Evolutionary conservation across 2,797 vertebrate species (phyloP), one percentile per base, ranked within the genome.

Genomic region (Mastacembelus armatus): DNA sequence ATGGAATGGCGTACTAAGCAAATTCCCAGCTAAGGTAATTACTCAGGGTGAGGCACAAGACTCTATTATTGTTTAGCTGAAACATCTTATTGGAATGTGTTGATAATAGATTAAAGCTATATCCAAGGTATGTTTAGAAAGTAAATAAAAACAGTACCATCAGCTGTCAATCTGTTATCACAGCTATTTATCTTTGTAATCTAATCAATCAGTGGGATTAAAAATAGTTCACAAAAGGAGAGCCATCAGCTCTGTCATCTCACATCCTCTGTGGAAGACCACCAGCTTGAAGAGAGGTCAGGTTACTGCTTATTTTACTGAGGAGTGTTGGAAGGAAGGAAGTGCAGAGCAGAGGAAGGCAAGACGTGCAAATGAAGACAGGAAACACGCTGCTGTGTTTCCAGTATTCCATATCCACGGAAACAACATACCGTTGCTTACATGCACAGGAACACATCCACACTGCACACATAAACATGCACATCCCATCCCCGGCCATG

Each of bases 281-380:
- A 84, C 83, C 85, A 88, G 74, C 82, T 64, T 7, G 32, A 55
- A 57, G 52, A 35, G 64, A 88, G 90, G 82, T 91, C 83, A 82
- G 59, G 62, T 85, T 80, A 83, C 86, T 83, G 81, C 87, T 91
- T 87, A 79, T 91, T 92, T 91, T 81, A 90, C 74, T 42, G 56
- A 73, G 63, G 50, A 81, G 61, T 15, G 49, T 62, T 71, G 51
- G 67, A 51, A 69, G 92, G 89, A 92, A 94, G 93, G 93, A 93
- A 93, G 76, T 56, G 66, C 70, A 61, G 65, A 80, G 77, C 65
- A 72, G 80, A 74, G 69, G 60, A 77, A 67, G 80, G 78, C 86
- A 78, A 50, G 70, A 78, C 49, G 65, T 74, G 66, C 71, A 81
- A 83, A 84, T 70, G 67, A 82, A 81, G 88, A 79, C 88, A 93